Evolutionary conservation across 2,113 vertebrate species (phyloP), one percentile per base, ranked within the genome.

Genomic region (Zapus hudsonius): DNA sequence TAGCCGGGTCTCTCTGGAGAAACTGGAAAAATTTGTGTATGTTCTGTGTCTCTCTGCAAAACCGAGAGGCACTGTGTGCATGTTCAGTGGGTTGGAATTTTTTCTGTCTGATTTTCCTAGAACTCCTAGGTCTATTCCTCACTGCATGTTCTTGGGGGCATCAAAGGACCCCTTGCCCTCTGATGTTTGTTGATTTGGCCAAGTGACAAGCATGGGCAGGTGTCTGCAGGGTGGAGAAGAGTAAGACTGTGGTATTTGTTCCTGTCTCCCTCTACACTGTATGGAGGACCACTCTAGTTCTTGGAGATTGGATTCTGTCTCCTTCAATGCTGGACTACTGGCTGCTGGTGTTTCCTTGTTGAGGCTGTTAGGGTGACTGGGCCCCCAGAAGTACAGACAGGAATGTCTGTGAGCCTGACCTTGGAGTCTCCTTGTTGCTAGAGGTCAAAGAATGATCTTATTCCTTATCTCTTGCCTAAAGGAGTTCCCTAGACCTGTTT

Each of bases 61-160:
- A 47, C 47, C 7, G 47, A 12, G 47, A 47, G 52, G n/a, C 8
- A 42, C 3, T 22, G 1, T 70, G 2, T 74, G 70, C 19, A 7
- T 44, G 3, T 20, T 5, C 27, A n/a, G 22, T 22, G 17, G 40
- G 29, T 22, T 31, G 11, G 36, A 38, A 55, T 67, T 27, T 29
- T n/a, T 4, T 16, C 2, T 7, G 6, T 42, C 55, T 15, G 4
- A 23, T 72, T 12, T 9, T 0, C 12, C 3, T 31, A 25, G 17
- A 4, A 57, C 8, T 27, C 25, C 25, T 40, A 59, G 23, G 25
- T 67, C n/a, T 15, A 29, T 1, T 19, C 5, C 38, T 15, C 5
- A 29, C 0, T 3, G 27, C 16, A 4, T 52, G 16, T 3, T 4
- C 16, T 20, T 7, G 13, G 23, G 40, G 1, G 10, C 8, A 27